phyloP scores from a whole-genome alignment of 2,113 vertebrate genomes.

The Irena cyanogastra region DNA sequence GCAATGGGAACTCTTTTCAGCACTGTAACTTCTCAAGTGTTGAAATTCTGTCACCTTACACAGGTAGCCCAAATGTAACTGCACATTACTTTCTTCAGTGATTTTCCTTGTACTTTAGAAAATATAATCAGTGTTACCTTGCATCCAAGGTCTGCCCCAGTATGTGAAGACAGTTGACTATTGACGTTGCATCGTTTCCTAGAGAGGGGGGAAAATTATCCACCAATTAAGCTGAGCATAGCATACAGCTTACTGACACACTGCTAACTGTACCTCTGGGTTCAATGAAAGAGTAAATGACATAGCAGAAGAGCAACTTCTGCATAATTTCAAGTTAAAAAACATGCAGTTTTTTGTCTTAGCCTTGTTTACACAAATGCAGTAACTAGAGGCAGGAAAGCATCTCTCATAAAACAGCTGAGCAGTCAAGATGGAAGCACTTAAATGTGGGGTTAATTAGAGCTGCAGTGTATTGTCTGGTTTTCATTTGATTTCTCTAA shows the following conservation, averaged over 20 bases:
- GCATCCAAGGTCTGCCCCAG: slow-evolving; percentile 93
- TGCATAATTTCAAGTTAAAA: slow-evolving; percentile 31
- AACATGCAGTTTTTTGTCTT: slow-evolving; percentile 62
- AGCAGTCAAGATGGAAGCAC: slow-evolving; percentile 51
- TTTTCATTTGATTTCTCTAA: not conserved
- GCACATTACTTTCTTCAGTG: not conserved
- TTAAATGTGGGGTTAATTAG: slow-evolving; percentile 48
- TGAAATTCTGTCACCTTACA: not conserved
- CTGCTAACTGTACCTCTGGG: not conserved
- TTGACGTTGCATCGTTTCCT: slow-evolving; percentile 93
- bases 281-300: slow-evolving; percentile 13
- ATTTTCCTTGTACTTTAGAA: not conserved
- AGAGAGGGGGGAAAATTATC: slow-evolving; percentile 33
- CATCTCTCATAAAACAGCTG: slow-evolving; percentile 51
- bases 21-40: not conserved
- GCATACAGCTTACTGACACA: not conserved
- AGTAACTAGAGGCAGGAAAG: slow-evolving; percentile 59
- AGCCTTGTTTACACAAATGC: slow-evolving; percentile 51
- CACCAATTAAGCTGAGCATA: not conserved
- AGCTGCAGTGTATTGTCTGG: not conserved
- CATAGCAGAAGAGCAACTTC: slow-evolving; percentile 5
- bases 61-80: not conserved
- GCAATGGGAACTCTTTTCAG: not conserved
- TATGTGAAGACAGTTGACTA: slow-evolving; percentile 97
- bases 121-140: slow-evolving; percentile 71